Evolutionary conservation across 2,113 vertebrate species (phyloP).

Genomic region (Cepphus grylle): DNA sequence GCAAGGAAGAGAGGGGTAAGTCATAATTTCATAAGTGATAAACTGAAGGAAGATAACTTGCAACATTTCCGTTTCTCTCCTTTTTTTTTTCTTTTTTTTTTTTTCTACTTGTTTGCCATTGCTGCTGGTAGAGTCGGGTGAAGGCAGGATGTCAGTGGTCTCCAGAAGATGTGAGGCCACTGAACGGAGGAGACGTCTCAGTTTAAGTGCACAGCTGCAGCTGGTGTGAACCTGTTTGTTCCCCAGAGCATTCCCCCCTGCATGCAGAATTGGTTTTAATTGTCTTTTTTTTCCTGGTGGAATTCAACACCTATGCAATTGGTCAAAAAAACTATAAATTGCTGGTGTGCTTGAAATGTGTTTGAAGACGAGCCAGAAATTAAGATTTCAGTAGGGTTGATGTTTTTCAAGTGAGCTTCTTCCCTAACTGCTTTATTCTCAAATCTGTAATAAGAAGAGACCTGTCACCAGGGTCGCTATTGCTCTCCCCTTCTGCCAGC

Average conservation of each 20-base stretch:
- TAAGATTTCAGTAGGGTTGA: neutral
- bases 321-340: neutral
- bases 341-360: neutral
- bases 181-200: fast-evolving
- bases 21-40: neutral
- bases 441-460: neutral
- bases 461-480: neutral
- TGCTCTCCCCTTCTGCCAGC: neutral
- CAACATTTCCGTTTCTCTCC: conserved; percentile 5
- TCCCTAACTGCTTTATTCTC: neutral
- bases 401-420: neutral
- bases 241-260: neutral
- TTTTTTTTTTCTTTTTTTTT: neutral
- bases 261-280: neutral
- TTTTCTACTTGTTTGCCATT: neutral
- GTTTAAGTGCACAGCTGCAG: neutral
- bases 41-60: neutral
- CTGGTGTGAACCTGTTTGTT: neutral
- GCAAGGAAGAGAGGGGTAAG: neutral
- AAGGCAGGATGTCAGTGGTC: neutral
- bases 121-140: neutral
- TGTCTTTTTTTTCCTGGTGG: neutral
- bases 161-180: neutral
- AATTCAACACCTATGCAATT: neutral
- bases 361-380: neutral